A percentile compares a stretch with the other conserved stretches of the same genome.
These are phyloP conservation scores for Drosophila kurseongensis DNA, from an alignment of 1,140 invertebrate genomes.

Conservation along the genomic window DNA sequence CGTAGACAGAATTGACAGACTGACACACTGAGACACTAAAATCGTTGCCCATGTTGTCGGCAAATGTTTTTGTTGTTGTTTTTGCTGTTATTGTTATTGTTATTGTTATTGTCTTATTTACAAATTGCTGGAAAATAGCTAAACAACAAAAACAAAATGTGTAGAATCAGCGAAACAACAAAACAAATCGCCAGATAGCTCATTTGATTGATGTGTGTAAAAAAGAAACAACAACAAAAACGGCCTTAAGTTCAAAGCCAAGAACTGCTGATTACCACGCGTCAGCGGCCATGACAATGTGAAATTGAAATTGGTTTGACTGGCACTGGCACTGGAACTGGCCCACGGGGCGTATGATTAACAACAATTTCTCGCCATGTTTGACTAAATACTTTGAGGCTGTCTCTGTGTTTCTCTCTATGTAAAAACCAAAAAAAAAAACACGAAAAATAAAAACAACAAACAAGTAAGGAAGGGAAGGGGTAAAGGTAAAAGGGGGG, in stretches of 20 bases:
- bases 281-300: constrained; percentile 76
- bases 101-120: constrained; percentile 69
- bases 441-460: constrained; percentile 41
- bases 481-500: constrained; percentile 21
- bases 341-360: constrained; percentile 74
- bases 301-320: constrained; percentile 67
- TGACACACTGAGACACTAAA: constrained; percentile 81
- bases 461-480: constrained; percentile 9
- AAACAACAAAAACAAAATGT: constrained; percentile 15
- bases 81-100: constrained; percentile 23
- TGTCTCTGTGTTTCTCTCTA: constrained; percentile 24
- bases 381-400: constrained; percentile 69
- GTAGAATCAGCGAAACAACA: constrained; percentile 50
- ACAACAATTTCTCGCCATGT: constrained; percentile 66
- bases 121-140: constrained; percentile 81
- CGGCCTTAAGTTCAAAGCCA: constrained; percentile 81
- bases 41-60: constrained; percentile 64
- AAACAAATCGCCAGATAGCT: constrained; percentile 66
- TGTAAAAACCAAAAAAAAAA: constrained; percentile 17
- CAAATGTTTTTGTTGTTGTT: constrained; percentile 47
- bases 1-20: constrained; percentile 44
- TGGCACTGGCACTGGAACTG: constrained; percentile 31
- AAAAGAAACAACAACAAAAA: neutral
- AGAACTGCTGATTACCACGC: constrained; percentile 73
- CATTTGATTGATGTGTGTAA: constrained; percentile 72